phyloP scores from a whole-genome alignment of 1,140 invertebrate species.

The Dysdera silvatica region DNA sequence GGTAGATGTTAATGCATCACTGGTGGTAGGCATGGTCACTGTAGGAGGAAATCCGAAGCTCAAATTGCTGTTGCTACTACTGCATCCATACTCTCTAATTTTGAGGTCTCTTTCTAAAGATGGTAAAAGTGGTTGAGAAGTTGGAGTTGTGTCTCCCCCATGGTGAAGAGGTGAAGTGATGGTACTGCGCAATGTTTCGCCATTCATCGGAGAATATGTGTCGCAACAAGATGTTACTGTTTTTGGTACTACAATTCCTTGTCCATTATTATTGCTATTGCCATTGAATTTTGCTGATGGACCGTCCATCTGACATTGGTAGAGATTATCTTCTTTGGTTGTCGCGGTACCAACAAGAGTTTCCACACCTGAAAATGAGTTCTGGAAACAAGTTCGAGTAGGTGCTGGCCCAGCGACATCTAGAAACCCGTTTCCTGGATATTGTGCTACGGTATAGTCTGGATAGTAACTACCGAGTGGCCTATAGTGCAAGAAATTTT shows the following conservation, averaged over 20 bases:
- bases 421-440: conserved; percentile 64
- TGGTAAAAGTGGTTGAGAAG: too few species aligned
- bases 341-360: too few species aligned
- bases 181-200: too few species aligned
- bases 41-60: not conserved
- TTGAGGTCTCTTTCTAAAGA: too few species aligned
- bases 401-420: conserved; percentile 46
- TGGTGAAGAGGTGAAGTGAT: too few species aligned
- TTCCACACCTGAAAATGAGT: conserved; percentile 15
- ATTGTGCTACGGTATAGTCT: conserved; percentile 49
- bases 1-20: conserved; percentile 4
- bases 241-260: too few species aligned
- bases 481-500: conserved; percentile 72
- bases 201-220: conserved; percentile 12
- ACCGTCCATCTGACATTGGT: conserved; percentile 53
- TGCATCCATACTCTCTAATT: too few species aligned
- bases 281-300: conserved; percentile 27
- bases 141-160: too few species aligned
- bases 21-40: not conserved
- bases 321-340: conserved; percentile 51
- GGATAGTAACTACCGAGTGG: conserved; percentile 66
- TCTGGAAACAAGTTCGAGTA: conserved; percentile 24
- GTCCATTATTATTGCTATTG: too few species aligned
- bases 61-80: too few species aligned
- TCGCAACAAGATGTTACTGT: conserved; percentile 13